These are phyloP conservation scores for Oncorhynchus mykiss DNA, from an alignment of 2,113 vertebrate species.

Conservation along the genomic window DNA sequence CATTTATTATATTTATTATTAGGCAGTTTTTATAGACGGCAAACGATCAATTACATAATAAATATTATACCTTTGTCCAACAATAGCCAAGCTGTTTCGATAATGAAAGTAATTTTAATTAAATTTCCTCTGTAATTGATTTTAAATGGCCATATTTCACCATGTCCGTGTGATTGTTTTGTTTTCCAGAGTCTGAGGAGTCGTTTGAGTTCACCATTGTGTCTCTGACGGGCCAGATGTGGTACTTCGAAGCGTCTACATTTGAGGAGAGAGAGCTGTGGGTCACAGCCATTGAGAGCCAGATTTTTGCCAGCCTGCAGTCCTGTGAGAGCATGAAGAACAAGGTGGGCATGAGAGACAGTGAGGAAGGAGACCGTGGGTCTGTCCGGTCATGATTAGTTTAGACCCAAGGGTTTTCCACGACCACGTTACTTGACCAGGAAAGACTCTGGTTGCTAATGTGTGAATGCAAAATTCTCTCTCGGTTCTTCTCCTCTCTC, in stretches of 20 bases:
- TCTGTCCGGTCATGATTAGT: too few species aligned
- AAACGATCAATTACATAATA: not conserved
- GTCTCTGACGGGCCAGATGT: conserved; percentile 93
- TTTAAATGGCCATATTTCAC: not conserved
- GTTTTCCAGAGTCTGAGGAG: conserved; percentile 90
- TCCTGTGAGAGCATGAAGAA: conserved; percentile 96
- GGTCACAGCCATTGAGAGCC: conserved; percentile 95
- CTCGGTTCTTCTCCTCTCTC: not conserved
- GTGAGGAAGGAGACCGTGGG: not conserved
- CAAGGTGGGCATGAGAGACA: conserved; percentile 74
- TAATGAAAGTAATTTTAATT: not conserved
- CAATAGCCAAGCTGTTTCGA: not conserved
- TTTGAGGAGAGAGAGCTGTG: conserved; percentile 93
- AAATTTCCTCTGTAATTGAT: too few species aligned
- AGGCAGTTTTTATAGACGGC: too few species aligned
- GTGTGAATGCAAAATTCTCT: not conserved
- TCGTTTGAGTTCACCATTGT: conserved; percentile 95
- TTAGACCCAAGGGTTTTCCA: too few species aligned
- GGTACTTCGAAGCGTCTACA: conserved; percentile 94
- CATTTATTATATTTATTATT: too few species aligned
- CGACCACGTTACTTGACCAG: too few species aligned
- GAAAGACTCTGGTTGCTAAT: too few species aligned
- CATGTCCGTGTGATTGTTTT: conserved; percentile 5
- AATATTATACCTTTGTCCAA: not conserved
- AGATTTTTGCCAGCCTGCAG: conserved; percentile 97